Percentiles rank a stretch among this genome's conserved stretches.
phyloP scores from a whole-genome alignment of 2,888 invertebrate species.

The Pachycephus smyrnensis region DNA sequence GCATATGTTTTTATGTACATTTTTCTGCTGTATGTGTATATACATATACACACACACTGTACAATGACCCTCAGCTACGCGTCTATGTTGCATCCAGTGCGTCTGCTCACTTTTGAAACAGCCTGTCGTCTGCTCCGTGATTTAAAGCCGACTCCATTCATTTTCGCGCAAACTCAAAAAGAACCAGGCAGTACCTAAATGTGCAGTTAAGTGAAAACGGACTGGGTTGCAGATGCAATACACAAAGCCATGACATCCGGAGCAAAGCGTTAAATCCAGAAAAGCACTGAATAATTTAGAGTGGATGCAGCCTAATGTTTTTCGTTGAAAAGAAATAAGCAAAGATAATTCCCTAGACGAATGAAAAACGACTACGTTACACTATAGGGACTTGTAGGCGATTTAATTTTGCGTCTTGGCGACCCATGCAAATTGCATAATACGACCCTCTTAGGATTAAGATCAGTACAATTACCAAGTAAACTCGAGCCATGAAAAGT shows the following conservation, averaged over 20 bases:
- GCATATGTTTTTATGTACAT: background rate
- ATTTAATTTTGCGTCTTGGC: background rate
- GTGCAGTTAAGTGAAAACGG: background rate
- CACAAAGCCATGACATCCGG: background rate
- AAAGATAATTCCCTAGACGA: background rate
- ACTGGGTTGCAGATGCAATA: background rate
- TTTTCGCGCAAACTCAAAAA: background rate
- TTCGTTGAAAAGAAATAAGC: background rate
- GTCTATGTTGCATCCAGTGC: background rate
- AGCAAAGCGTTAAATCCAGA: background rate
- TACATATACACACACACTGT: background rate
- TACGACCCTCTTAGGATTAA: background rate
- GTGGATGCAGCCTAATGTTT: background rate
- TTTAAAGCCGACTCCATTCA: background rate
- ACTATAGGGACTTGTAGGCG: background rate
- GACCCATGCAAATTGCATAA: background rate
- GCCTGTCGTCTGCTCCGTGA: background rate
- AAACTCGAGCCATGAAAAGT: background rate
- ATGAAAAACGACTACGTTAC: background rate
- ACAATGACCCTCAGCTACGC: background rate
- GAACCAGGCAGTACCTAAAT: background rate
- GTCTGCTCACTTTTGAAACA: background rate
- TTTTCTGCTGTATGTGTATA: too few relatives aligned
- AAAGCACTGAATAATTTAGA: background rate
- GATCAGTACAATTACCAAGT: background rate